Conservation (phyloP, 2,797 vertebrate species). For the Adrianichthys oophorus region DNA sequence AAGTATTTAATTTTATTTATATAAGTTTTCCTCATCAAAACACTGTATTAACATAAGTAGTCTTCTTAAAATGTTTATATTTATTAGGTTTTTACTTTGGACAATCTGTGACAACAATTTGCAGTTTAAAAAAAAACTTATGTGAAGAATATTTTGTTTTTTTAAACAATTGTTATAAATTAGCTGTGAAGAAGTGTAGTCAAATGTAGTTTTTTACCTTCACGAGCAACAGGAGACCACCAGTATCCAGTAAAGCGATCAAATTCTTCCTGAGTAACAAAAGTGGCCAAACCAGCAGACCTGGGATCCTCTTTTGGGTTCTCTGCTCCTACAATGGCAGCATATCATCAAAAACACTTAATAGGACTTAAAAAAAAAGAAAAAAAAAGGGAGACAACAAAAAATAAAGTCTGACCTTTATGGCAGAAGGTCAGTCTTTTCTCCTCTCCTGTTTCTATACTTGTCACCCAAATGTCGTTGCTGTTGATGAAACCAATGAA, state of each 20-base stretch:
- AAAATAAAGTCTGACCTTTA: conserved; percentile 63
- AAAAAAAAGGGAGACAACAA: not conserved
- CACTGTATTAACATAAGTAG: no score
- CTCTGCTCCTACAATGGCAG: conserved; percentile 77
- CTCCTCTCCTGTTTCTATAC: conserved; percentile 82
- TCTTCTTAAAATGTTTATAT: no score
- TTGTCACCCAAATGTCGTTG: conserved; percentile 93
- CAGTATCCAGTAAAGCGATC: conserved; percentile 96
- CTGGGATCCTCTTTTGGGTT: conserved; percentile 90
- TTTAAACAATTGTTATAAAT: no score
- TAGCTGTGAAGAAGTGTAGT: no score
- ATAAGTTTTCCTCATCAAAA: no score
- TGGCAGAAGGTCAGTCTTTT: conserved; percentile 77
- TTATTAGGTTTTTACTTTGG: no score
- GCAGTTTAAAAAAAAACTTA: no score
- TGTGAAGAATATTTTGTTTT: no score
- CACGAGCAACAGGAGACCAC: conserved; percentile 85
- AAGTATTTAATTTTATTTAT: no score
- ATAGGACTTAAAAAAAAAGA: not conserved
- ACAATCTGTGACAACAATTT: no score
- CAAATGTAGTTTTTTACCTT: conserved; percentile 38
- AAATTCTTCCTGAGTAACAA: conserved; percentile 97
- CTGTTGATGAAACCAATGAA: conserved; percentile 95
- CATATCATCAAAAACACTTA: not conserved
- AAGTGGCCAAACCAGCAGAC: conserved; percentile 92